Evolutionary conservation across 2,113 vertebrate species (phyloP), one percentile per base, ranked within the genome.

Genomic region (Pachypanchax playfairii): DNA sequence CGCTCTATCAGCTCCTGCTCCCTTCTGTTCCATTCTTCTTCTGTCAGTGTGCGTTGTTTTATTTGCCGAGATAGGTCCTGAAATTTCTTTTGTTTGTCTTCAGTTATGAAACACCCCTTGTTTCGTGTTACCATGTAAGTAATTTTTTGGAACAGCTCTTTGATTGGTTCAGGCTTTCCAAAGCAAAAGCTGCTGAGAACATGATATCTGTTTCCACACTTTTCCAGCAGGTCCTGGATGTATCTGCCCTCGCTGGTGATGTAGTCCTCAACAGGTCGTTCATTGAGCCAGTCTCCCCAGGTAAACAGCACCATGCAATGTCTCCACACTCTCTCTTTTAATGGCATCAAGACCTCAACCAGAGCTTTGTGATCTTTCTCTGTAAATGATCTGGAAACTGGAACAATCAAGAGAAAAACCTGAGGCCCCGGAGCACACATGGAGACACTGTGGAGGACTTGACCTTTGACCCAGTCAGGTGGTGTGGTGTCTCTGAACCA

Each of bases 241-340:
- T 14, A 42, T 26, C 52, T 52, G 0, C 56, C 56, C 18, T 69
- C 66, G 28, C 22, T 35, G 33, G 18, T 5, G 17, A 69, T 69
- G 56, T 69, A 33, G 20, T 60, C 56, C 47, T 60, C 66, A 12
- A 69, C 33, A 41, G 39, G 10, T 1, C 29, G 15, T 6, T 69
- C 17, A 43, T 36, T 36, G 21, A 69, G 10, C 56, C 56, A 69
- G 47, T 53, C n/a, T 69, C 39, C 56, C 47, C 48, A 31, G 18
- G 65, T 69, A 49, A 69, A 69, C 48, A 69, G 17, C 39, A 69
- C 48, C 41, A 69, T 69, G 48, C 56, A 70, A 17, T 70, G 56
- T 53, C 41, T 58, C 66, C 49, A 70, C 24, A 47, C 56, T 31
- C 25, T 39, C 39, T 70, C 66, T 47, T 24, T 35, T 29, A 70